Evolutionary conservation across 1,140 invertebrate genomes (phyloP).

Genomic region (Chironomus tepperi): DNA sequence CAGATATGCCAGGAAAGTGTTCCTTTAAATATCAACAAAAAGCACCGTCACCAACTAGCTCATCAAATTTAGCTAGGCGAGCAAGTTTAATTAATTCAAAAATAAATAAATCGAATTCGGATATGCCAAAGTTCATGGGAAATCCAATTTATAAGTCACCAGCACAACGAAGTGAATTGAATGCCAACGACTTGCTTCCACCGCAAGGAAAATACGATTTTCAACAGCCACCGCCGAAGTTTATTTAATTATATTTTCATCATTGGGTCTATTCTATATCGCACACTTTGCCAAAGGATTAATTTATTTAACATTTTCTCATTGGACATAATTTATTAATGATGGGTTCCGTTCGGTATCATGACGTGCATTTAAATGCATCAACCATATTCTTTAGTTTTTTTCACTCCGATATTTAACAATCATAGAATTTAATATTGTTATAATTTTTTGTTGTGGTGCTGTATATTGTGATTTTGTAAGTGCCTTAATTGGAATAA

Average conservation of each 20-base stretch:
- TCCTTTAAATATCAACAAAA: constrained; percentile 64
- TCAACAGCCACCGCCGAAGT: constrained; percentile 4
- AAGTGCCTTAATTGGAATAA: no score
- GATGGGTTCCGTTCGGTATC: neutral
- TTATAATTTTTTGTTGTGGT: no score
- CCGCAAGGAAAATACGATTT: neutral
- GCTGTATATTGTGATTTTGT: no score
- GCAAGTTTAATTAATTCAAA: constrained; percentile 35
- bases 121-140: constrained; percentile 62
- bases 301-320: neutral
- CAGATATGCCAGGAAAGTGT: constrained; percentile 67
- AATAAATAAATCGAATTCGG: constrained; percentile 36
- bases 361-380: no score
- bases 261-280: no score
- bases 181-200: neutral
- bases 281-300: neutral
- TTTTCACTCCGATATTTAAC: no score
- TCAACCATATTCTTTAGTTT: no score
- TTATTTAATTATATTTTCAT: no score
- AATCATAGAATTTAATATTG: no score
- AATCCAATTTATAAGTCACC: constrained; percentile 54
- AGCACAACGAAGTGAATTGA: constrained; percentile 25
- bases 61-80: constrained; percentile 29
- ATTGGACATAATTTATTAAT: neutral
- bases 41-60: constrained; percentile 29